Evolutionary conservation across 2,113 vertebrate species (phyloP), one percentile per base, ranked within the genome.

Genomic region (Saccopteryx leptura): DNA sequence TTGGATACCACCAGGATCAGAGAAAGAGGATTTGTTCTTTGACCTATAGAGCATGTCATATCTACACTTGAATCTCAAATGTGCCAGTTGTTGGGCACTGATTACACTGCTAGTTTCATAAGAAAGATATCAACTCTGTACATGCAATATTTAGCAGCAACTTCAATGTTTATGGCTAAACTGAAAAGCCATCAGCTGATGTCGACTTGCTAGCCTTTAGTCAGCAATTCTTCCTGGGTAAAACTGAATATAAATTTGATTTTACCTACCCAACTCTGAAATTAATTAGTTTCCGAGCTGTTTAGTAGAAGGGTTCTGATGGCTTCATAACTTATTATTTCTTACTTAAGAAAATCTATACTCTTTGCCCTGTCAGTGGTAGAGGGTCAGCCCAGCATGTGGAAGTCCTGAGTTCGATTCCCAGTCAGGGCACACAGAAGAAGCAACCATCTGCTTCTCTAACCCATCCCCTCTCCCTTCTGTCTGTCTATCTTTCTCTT

Each of bases 121-220:
- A 79, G 3, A 19, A 75, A 72, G 12, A 39, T 12, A 2, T 78
- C 60, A 72, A 48, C 48, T 66, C 58, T 13, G 10, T 21, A 54
- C 4, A 1, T 60, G 8, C 31, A 63, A 23, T n/a, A 68, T 68
- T 56, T 60, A 90, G 5, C 28, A 74, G 24, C 33, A 21, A 5
- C 85, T 90, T 78, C 54, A 63, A 56, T 84, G 52, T 80, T 88
- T 69, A n/a, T n/a, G 24, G 56, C n/a, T 88, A 93, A 72, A 78
- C 90, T 60, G 33, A 60, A 97, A 96, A 78, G 8, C 31, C 19
- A 48, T 50, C 8, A 21, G 65, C n/a, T 90, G n/a, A 50, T 18
- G 7, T 33, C 17, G n/a, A 79, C 61, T 86, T 76, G 72, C 52
- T 82, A 78, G 71, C 56, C 9, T 33, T 69, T 71, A 33, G 65